phyloP scores from a whole-genome alignment of 2,888 invertebrate genomes.

The Ashinkailepas kermadecensis region DNA sequence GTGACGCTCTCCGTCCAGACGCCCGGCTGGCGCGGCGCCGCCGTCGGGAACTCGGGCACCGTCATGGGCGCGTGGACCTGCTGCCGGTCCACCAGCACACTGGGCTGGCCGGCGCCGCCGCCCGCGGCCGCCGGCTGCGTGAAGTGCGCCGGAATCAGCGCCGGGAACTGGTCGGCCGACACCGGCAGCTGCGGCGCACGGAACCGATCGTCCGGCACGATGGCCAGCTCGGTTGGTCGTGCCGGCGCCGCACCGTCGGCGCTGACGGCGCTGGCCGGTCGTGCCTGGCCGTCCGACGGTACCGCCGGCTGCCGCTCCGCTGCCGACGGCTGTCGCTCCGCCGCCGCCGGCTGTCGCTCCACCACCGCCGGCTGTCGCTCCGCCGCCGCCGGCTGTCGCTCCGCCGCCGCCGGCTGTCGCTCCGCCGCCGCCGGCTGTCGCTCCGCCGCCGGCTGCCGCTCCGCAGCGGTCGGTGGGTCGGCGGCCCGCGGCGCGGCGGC shows the following conservation, averaged over 20 bases:
- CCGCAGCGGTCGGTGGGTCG: conserved; percentile 36
- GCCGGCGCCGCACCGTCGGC: conserved; percentile 75
- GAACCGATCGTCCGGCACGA: conserved; percentile 38
- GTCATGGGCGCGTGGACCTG: conserved; percentile 37
- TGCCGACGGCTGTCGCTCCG: background rate
- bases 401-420: background rate
- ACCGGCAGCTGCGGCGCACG: conserved; percentile 55
- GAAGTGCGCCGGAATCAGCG: conserved; percentile 89
- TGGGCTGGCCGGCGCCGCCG: conserved; percentile 29
- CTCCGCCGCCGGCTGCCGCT: background rate
- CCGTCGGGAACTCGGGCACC: conserved; percentile 47
- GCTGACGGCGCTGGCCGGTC: conserved; percentile 42
- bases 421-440: conserved; percentile 25
- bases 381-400: conserved; percentile 31
- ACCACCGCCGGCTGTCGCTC: conserved; percentile 25
- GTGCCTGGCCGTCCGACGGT: conserved; percentile 32
- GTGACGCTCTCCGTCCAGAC: conserved; percentile 90
- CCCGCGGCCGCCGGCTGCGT: conserved; percentile 45
- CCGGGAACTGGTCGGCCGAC: conserved; percentile 90
- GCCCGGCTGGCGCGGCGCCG: conserved; percentile 73
- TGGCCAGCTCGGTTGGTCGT: conserved; percentile 69
- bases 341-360: background rate
- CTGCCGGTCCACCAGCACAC: conserved; percentile 34
- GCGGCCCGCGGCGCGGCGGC: conserved; percentile 47
- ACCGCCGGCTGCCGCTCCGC: background rate